A percentile compares a stretch with the other conserved stretches of the same genome.
Evolutionary conservation across 1,140 invertebrate species (phyloP).

Genomic region (Hetaerina americana): DNA sequence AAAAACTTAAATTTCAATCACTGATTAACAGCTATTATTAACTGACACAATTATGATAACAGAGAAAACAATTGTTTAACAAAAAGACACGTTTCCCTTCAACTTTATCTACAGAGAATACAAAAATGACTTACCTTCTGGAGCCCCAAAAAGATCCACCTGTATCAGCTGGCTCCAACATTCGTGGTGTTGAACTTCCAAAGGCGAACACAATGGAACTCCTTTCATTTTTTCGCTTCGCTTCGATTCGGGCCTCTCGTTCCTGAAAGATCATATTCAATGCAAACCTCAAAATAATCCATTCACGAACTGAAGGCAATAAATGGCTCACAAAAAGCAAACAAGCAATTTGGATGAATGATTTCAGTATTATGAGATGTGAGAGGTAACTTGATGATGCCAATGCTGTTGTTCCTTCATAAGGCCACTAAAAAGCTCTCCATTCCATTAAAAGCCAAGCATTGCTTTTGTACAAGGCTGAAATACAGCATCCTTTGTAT

Average conservation of each 20-base stretch:
- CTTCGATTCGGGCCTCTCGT: conserved; percentile 66
- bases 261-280: conserved; percentile 32
- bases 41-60: not conserved
- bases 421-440: not conserved
- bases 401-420: not conserved
- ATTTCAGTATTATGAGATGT: not conserved
- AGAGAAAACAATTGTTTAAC: not conserved
- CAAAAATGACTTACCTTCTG: conserved; percentile 38
- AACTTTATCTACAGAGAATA: too few relatives aligned
- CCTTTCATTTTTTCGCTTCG: conserved; percentile 52
- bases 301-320: not conserved
- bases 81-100: too few relatives aligned
- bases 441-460: not conserved
- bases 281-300: not conserved
- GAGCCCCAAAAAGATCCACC: conserved; percentile 66
- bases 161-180: conserved; percentile 68
- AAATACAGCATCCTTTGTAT: not conserved
- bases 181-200: conserved; percentile 74
- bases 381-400: not conserved
- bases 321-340: not conserved
- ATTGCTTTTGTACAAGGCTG: not conserved
- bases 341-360: not conserved
- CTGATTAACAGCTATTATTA: not conserved
- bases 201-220: conserved; percentile 67
- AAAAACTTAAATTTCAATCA: not conserved